Conservation (phyloP, 92 coral and sea anemone genomes). For the Siderastrea siderea region DNA sequence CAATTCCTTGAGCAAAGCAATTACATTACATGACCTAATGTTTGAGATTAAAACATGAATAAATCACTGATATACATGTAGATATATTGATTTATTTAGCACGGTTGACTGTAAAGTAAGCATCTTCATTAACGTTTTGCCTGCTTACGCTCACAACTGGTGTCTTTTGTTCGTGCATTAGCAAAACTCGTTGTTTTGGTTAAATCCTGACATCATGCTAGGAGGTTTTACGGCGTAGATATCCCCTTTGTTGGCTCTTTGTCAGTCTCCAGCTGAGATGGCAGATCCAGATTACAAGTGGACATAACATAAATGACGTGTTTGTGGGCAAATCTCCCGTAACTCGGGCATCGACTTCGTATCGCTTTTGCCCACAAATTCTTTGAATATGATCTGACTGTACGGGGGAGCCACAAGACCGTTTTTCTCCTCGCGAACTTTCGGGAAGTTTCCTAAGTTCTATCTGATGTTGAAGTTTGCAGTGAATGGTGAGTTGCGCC, state of each 20-base stretch:
- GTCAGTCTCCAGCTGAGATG: constrained; percentile 1
- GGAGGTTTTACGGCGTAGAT: constrained; percentile 2
- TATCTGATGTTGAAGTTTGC: constrained; percentile 70
- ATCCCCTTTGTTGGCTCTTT: background rate
- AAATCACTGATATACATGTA: background rate
- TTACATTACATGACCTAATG: too few relatives aligned
- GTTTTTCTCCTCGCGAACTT: background rate
- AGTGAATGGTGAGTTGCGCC: constrained; percentile 59
- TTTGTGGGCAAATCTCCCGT: background rate
- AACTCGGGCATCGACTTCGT: background rate
- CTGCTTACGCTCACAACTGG: background rate
- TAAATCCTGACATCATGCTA: background rate
- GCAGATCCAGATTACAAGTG: constrained; percentile 5
- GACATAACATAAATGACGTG: constrained; percentile 11
- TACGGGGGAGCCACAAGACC: background rate
- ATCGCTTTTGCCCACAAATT: background rate
- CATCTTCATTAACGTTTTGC: background rate
- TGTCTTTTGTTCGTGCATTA: background rate
- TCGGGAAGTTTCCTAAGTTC: background rate
- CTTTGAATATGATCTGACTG: background rate
- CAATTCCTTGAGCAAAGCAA: too few relatives aligned
- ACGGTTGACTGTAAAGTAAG: background rate
- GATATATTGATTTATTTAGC: background rate
- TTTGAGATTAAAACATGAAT: background rate
- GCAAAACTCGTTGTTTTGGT: background rate